Percentiles rank a stretch among this genome's conserved stretches.
These are phyloP conservation scores for Ascidia mentula DNA, from an alignment of 23 tunicate genomes.

Conservation along the genomic window DNA sequence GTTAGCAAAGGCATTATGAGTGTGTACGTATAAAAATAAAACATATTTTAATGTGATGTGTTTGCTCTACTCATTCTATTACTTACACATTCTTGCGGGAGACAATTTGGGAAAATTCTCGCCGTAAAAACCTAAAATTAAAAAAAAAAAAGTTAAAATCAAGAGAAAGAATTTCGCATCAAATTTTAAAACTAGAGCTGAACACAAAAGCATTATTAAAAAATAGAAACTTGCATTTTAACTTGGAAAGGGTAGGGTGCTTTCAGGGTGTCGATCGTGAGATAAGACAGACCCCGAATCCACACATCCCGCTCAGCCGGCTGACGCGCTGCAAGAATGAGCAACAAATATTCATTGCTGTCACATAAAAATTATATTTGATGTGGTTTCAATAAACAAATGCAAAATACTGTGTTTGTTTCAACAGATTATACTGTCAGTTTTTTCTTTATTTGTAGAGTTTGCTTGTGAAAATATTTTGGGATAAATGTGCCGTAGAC, in stretches of 20 bases:
- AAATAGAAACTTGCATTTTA: conserved; percentile 46
- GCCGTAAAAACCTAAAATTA: conserved; percentile 60
- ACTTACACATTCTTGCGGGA: conserved; percentile 67
- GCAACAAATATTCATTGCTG: background rate
- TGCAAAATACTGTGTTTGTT: too few relatives aligned
- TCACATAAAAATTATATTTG: background rate
- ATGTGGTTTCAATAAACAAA: too few relatives aligned
- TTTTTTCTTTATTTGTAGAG: too few relatives aligned
- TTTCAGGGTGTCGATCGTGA: conserved; percentile 62
- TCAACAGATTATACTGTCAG: too few relatives aligned
- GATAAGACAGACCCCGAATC: conserved; percentile 77
- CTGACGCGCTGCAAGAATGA: conserved; percentile 60
- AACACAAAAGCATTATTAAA: background rate
- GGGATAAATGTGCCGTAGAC: too few relatives aligned
- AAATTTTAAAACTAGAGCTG: background rate
- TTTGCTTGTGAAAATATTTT: too few relatives aligned
- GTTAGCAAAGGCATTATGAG: background rate
- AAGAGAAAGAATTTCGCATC: background rate
- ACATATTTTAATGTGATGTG: too few relatives aligned
- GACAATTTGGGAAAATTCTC: conserved; percentile 73
- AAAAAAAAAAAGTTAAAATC: background rate
- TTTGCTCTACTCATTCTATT: background rate
- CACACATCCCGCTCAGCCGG: conserved; percentile 80
- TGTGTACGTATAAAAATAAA: background rate
- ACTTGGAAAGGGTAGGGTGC: conserved; percentile 76